Percentiles rank a stretch among this genome's conserved stretches.
Evolutionary conservation across 2,113 vertebrate genomes (phyloP).

Genomic region (Plecturocebus donacophilus): DNA sequence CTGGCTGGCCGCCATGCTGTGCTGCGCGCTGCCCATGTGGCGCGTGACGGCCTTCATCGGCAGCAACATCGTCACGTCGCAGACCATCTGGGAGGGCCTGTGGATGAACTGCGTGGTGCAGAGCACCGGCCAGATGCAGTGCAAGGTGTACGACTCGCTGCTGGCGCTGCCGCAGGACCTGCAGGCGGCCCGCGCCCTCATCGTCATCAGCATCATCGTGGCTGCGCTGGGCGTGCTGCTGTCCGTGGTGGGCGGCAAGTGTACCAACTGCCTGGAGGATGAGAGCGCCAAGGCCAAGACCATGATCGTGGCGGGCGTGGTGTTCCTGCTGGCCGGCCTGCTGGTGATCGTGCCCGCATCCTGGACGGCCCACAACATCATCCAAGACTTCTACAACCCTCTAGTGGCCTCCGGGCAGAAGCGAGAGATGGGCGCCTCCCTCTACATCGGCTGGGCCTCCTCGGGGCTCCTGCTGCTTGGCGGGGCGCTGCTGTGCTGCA

Average conservation of each 20-base stretch:
- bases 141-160: constrained; percentile 92
- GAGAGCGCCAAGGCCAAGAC: constrained; percentile 86
- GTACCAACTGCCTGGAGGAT: constrained; percentile 93
- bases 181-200: constrained; percentile 91
- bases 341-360: constrained; percentile 90
- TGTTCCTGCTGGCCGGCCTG: constrained; percentile 86
- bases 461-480: constrained; percentile 89
- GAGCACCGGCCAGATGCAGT: constrained; percentile 95
- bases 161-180: constrained; percentile 89
- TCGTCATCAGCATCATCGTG: constrained; percentile 86
- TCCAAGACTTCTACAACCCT: constrained; percentile 92
- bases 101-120: constrained; percentile 96
- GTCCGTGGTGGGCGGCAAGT: constrained; percentile 92
- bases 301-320: constrained; percentile 85
- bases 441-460: constrained; percentile 94
- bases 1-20: constrained; percentile 89
- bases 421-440: constrained; percentile 90
- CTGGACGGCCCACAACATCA: constrained; percentile 89
- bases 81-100: constrained; percentile 95
- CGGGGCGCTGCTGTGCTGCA: constrained; percentile 91
- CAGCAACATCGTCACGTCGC: constrained; percentile 91
- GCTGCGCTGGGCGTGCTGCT: constrained; percentile 88
- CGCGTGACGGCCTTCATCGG: constrained; percentile 92
- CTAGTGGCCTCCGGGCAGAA: constrained; percentile 86
- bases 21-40: constrained; percentile 94